A percentile compares a stretch with the other conserved stretches of the same genome.
phyloP scores from a whole-genome alignment of 2,888 invertebrate species.

The Drosophila histrio region DNA sequence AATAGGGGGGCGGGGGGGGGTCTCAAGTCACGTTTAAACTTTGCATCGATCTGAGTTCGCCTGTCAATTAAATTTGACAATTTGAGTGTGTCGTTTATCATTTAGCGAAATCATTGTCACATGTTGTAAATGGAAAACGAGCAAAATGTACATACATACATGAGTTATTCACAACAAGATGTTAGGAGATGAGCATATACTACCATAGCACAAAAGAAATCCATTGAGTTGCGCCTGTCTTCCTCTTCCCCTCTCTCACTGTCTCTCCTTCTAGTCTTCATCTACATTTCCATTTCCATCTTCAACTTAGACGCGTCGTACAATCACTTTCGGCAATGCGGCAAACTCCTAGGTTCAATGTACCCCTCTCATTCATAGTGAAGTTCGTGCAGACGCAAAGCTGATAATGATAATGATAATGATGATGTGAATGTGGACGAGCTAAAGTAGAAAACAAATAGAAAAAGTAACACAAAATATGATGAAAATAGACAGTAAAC shows the following conservation, averaged over 20 bases:
- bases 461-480: slow-evolving; percentile 23
- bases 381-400: slow-evolving; percentile 62
- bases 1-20: slow-evolving; percentile 11
- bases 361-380: slow-evolving; percentile 33
- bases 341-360: slow-evolving; percentile 57
- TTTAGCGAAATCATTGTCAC: slow-evolving; percentile 48
- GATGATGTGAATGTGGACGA: slow-evolving; percentile 32
- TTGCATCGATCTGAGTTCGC: slow-evolving; percentile 24
- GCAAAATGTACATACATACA: slow-evolving; percentile 13
- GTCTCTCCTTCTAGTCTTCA: slow-evolving; percentile 2
- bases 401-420: slow-evolving; percentile 48
- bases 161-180: slow-evolving; percentile 28
- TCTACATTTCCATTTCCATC: slow-evolving; percentile 30
- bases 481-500: slow-evolving; percentile 45
- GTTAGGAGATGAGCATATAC: slow-evolving; percentile 30
- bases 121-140: slow-evolving; percentile 31
- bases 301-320: slow-evolving; percentile 22
- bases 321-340: slow-evolving; percentile 67
- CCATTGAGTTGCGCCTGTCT: slow-evolving; percentile 25
- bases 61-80: slow-evolving; percentile 56
- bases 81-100: slow-evolving; percentile 50
- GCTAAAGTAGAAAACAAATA: slow-evolving; percentile 35
- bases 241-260: neutral
- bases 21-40: slow-evolving; percentile 34
- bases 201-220: slow-evolving; percentile 40